Evolutionary conservation across 2,797 vertebrate species (phyloP).

Genomic region (Capromys pilorides): DNA sequence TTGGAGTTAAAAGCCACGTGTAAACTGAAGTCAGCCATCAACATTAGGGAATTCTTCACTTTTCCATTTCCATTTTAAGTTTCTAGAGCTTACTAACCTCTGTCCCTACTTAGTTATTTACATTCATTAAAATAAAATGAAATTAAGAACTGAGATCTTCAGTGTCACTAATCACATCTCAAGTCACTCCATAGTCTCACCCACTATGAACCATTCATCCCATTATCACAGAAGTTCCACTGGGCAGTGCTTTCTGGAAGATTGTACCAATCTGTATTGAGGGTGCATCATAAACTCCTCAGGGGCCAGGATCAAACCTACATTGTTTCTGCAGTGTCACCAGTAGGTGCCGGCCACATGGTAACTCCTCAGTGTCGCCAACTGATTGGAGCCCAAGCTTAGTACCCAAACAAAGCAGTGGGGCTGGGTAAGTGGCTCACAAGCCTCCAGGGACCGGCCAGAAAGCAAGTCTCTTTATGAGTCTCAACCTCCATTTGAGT

Average conservation of each 20-base stretch:
- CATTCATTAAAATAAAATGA: constrained; percentile 42
- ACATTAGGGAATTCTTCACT: neutral
- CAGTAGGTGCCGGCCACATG: neutral
- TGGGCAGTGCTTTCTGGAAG: neutral
- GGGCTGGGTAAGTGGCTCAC: fast-evolving
- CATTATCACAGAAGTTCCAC: neutral
- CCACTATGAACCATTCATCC: neutral
- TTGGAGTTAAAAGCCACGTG: neutral
- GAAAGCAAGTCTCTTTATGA: neutral
- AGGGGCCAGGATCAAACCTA: neutral
- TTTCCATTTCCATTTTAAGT: neutral
- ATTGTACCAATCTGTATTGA: neutral
- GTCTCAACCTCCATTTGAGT: neutral
- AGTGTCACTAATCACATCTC: neutral
- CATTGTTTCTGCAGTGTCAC: neutral
- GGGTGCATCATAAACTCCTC: neutral
- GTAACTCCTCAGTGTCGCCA: neutral
- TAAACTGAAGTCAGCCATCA: neutral
- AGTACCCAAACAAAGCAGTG: neutral
- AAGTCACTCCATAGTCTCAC: neutral
- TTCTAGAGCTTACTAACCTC: constrained; percentile 9
- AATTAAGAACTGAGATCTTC: constrained; percentile 25
- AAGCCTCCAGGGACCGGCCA: neutral
- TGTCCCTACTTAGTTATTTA: neutral
- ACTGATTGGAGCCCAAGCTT: neutral